Evolutionary conservation across 2,888 invertebrate species (phyloP).

Genomic region (Neria commutata): DNA sequence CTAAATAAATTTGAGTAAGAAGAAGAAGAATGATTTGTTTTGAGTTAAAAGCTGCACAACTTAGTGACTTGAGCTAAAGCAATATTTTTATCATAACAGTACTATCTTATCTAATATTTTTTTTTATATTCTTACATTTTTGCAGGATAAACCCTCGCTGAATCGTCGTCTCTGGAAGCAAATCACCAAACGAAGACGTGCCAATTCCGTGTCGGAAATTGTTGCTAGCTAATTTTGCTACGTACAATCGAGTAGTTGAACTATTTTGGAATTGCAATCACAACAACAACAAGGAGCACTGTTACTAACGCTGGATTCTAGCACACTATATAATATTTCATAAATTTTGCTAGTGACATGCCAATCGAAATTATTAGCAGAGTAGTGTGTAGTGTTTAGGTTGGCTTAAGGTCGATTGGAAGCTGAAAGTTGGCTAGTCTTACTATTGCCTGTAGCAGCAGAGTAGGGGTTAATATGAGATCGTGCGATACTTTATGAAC

Average conservation of each 20-base stretch:
- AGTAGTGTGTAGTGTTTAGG: no score
- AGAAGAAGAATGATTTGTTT: no score
- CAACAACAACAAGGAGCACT: not conserved
- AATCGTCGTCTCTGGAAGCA: conserved; percentile 83
- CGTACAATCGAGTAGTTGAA: no score
- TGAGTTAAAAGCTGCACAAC: no score
- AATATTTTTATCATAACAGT: no score
- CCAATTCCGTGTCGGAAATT: conserved; percentile 62
- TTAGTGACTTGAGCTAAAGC: no score
- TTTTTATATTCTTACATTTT: conserved; percentile 33
- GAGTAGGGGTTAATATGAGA: no score
- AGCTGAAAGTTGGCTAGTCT: no score
- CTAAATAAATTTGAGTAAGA: no score
- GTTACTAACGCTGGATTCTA: not conserved
- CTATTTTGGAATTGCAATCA: conserved; percentile 1
- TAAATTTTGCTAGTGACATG: not conserved
- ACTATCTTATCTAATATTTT: not conserved
- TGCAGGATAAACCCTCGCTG: conserved; percentile 76
- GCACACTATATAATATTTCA: not conserved
- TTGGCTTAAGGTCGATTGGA: no score
- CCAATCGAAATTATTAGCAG: conserved; percentile 16
- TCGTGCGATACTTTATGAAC: no score
- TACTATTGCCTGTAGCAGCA: no score
- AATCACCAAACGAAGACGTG: conserved; percentile 73
- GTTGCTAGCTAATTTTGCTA: conserved; percentile 53